Evolutionary conservation across 2,113 vertebrate species (phyloP).

Genomic region (Hypanus sabinus): DNA sequence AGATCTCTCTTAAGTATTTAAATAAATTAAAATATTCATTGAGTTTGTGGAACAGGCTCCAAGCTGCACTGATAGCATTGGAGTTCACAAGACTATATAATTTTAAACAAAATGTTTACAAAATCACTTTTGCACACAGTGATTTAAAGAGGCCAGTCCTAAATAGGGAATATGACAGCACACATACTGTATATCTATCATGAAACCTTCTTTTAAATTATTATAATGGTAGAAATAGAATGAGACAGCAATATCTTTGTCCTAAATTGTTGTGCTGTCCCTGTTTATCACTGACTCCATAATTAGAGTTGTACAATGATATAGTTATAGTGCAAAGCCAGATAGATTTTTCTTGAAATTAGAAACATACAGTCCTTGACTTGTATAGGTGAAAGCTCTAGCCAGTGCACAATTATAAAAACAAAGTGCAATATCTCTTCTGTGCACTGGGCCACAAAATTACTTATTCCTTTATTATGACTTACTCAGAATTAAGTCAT

Average conservation of each 20-base stretch:
- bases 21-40: background rate
- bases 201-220: too few species aligned
- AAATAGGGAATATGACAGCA: background rate
- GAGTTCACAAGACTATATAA: too few species aligned
- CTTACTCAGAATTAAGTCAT: background rate
- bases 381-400: background rate
- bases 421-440: background rate
- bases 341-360: background rate
- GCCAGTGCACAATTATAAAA: background rate
- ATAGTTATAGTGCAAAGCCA: background rate
- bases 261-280: background rate
- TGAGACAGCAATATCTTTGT: background rate
- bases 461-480: background rate
- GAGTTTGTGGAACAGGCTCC: background rate
- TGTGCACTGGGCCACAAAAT: slow-evolving; percentile 19
- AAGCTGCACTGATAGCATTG: background rate
- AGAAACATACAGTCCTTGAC: background rate
- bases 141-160: background rate
- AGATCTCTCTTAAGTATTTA: background rate
- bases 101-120: background rate
- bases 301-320: background rate
- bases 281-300: too few species aligned
- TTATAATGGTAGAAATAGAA: background rate
- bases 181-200: background rate
- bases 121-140: background rate